phyloP scores from a whole-genome alignment of 2,113 vertebrate genomes.

The Neolamprologus toae region DNA sequence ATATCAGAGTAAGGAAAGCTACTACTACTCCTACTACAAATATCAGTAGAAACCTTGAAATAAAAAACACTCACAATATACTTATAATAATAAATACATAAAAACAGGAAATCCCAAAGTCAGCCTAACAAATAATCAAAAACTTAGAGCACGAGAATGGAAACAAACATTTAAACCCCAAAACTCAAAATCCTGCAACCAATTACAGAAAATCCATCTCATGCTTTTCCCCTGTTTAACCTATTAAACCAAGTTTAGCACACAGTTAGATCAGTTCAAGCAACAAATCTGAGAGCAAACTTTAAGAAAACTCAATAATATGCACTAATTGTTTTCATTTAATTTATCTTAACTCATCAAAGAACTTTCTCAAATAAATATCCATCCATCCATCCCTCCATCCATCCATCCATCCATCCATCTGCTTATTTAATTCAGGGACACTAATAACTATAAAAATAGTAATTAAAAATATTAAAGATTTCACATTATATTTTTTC shows the following conservation, averaged over 20 bases:
- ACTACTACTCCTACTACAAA: not conserved
- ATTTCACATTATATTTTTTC: not conserved
- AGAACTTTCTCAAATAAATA: not conserved
- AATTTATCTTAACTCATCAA: not conserved
- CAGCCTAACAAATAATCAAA: not conserved
- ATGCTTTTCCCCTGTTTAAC: not conserved
- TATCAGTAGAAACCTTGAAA: not conserved
- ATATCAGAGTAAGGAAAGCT: not conserved
- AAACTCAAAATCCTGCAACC: not conserved
- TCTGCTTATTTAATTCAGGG: not conserved
- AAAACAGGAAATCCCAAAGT: not conserved
- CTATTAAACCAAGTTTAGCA: not conserved
- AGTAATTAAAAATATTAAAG: not conserved
- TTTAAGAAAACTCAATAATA: not conserved
- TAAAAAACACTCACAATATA: not conserved
- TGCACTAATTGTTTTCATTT: not conserved
- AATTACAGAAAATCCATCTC: not conserved
- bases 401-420: not conserved
- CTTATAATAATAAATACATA: not conserved
- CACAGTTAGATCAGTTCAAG: not conserved
- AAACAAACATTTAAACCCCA: not conserved
- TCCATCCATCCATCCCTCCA: fast-evolving
- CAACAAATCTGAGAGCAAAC: not conserved
- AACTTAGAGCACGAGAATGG: not conserved
- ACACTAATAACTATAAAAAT: not conserved